These are phyloP conservation scores for Drosophila dunni DNA, from an alignment of 1,140 invertebrate genomes.

Conservation along the genomic window DNA sequence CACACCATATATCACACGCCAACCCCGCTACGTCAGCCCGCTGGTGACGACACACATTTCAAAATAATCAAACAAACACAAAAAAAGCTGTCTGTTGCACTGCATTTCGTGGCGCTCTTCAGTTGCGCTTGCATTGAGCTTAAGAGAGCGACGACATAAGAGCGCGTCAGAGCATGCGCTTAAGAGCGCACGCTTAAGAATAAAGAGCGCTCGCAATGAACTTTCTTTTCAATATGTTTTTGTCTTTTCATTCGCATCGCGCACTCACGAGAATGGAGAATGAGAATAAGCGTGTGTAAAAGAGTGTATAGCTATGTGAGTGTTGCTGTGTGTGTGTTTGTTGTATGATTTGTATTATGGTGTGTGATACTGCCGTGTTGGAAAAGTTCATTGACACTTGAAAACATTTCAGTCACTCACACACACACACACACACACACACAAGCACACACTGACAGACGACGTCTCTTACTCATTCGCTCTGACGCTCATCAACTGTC, in stretches of 20 bases:
- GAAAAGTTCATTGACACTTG: slow-evolving; percentile 83
- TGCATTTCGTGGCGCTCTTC: slow-evolving; percentile 22
- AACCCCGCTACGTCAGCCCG: slow-evolving; percentile 21
- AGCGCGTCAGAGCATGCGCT: slow-evolving; percentile 10
- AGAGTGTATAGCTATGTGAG: slow-evolving; percentile 19
- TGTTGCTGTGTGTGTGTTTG: slow-evolving; percentile 39
- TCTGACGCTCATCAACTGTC: slow-evolving; percentile 80
- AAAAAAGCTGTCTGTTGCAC: slow-evolving; percentile 55
- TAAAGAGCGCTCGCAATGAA: slow-evolving; percentile 47
- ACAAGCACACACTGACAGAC: slow-evolving; percentile 34
- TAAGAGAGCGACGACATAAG: slow-evolving; percentile 35
- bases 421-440: slow-evolving; percentile 48
- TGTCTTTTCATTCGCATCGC: slow-evolving; percentile 69
- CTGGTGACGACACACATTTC: slow-evolving; percentile 80
- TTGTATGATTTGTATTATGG: slow-evolving; percentile 57
- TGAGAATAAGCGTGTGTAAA: slow-evolving; percentile 43
- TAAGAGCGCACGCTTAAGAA: slow-evolving; percentile 37
- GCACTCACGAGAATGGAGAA: slow-evolving; percentile 60
- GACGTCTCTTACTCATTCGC: slow-evolving; percentile 72
- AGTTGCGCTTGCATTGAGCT: slow-evolving; percentile 31
- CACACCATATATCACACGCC: neutral
- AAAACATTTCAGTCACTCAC: slow-evolving; percentile 78
- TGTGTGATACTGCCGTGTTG: slow-evolving; percentile 80
- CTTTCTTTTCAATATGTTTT: slow-evolving; percentile 79
- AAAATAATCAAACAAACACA: slow-evolving; percentile 49